These are phyloP conservation scores for Gonioctena quinquepunctata DNA, from an alignment of 1,140 invertebrate genomes.

Conservation along the genomic window DNA sequence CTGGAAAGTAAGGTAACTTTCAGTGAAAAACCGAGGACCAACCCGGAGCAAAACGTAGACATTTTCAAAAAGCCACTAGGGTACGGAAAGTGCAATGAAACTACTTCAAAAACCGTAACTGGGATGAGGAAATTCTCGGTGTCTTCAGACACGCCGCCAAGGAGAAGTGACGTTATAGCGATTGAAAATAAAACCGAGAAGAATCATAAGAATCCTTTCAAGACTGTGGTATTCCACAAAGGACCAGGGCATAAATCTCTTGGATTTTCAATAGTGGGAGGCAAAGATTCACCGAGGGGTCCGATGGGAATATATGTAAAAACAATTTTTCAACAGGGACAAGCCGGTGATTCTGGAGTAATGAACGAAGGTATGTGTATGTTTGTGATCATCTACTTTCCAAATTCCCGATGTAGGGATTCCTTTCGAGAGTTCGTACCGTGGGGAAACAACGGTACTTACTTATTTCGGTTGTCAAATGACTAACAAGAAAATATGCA, in stretches of 20 bases:
- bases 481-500: background rate
- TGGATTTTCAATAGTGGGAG: conserved; percentile 82
- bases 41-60: background rate
- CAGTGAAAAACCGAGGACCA: conserved; percentile 12
- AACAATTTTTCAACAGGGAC: conserved; percentile 78
- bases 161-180: background rate
- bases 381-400: too few relatives aligned
- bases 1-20: conserved; percentile 34
- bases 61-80: conserved; percentile 20
- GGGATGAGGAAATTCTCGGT: conserved; percentile 48
- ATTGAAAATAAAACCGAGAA: background rate
- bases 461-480: background rate
- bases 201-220: conserved; percentile 8
- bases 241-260: conserved; percentile 73
- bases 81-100: background rate
- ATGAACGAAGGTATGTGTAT: conserved; percentile 62
- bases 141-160: background rate
- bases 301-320: conserved; percentile 82
- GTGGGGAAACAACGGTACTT: background rate
- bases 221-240: conserved; percentile 66
- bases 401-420: background rate
- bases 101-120: background rate
- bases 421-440: too few relatives aligned
- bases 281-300: conserved; percentile 73
- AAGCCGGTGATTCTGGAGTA: conserved; percentile 69